Conservation (phyloP, 35 echinoderm and acorn worm species). For the Hemicentrotus pulcherrimus region DNA sequence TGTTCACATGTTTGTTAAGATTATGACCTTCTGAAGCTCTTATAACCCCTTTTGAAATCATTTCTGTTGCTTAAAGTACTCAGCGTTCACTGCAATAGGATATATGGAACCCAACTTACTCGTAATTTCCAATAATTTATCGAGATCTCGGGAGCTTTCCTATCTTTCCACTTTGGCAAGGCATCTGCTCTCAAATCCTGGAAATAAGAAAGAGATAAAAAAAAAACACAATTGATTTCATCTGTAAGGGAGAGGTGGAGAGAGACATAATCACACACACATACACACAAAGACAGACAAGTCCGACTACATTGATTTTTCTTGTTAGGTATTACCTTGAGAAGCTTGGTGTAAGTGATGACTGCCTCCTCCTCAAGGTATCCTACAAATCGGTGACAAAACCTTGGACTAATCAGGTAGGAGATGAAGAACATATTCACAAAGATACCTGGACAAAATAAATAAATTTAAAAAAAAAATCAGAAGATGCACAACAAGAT, state of each 20-base stretch:
- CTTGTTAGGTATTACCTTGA: conserved; percentile 53
- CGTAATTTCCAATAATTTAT: conserved; percentile 81
- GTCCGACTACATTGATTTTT: too few relatives aligned
- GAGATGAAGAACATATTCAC: conserved; percentile 78
- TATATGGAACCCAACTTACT: conserved; percentile 42
- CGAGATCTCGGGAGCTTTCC: conserved; percentile 73
- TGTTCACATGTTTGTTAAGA: too few relatives aligned
- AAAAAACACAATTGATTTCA: not conserved
- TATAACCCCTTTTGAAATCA: too few relatives aligned
- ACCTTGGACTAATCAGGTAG: conserved; percentile 78
- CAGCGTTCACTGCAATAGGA: not conserved
- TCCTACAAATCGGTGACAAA: conserved; percentile 91
- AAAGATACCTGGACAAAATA: conserved; percentile 67
- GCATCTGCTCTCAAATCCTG: conserved; percentile 75
- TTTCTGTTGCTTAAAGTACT: too few relatives aligned
- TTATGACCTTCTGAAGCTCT: too few relatives aligned
- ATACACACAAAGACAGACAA: too few relatives aligned
- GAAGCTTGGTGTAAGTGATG: conserved; percentile 86
- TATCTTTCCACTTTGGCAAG: conserved; percentile 67
- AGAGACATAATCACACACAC: too few relatives aligned
- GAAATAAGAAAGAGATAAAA: conserved; percentile 24
- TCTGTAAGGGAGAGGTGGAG: too few relatives aligned
- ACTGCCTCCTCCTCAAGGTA: conserved; percentile 94
- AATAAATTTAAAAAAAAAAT: not conserved
- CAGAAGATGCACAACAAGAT: not conserved